phyloP scores from a whole-genome alignment of 2,797 vertebrate genomes.

The Callimico goeldii region DNA sequence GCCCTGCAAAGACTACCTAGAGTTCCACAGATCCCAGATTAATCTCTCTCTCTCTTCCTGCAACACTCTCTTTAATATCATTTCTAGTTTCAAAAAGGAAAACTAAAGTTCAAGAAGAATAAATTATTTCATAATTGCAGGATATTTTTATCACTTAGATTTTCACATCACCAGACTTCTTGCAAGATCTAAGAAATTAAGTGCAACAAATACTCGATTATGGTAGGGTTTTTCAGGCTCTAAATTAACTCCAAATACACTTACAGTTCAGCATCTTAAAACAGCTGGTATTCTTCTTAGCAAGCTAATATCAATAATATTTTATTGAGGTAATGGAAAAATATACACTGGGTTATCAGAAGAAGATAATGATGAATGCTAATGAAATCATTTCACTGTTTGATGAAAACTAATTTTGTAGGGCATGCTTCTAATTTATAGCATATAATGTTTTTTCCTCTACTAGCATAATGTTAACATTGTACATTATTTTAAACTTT shows the following conservation, averaged over 20 bases:
- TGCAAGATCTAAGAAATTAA: not conserved
- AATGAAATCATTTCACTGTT: not conserved
- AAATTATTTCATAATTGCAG: not conserved
- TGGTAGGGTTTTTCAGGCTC: not conserved
- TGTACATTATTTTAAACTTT: not conserved
- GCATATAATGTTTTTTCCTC: not conserved
- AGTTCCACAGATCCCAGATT: not conserved
- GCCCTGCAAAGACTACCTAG: not conserved
- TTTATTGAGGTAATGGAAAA: not conserved
- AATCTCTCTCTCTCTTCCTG: too few species aligned
- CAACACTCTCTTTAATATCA: not conserved
- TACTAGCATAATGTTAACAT: not conserved
- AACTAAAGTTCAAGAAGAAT: not conserved
- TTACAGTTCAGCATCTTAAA: not conserved
- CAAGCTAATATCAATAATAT: not conserved
- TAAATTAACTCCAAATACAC: not conserved
- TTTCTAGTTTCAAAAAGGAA: constrained; percentile 16
- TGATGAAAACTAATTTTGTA: not conserved
- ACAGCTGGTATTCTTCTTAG: not conserved
- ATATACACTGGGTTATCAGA: not conserved
- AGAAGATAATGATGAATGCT: not conserved
- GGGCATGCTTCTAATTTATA: not conserved
- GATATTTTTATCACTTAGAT: not conserved
- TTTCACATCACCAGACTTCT: not conserved
- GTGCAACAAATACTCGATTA: not conserved